Percentiles rank a stretch among this genome's conserved stretches.
Evolutionary conservation across 2,888 invertebrate genomes (phyloP).

Genomic region (Octonoba sinensis): DNA sequence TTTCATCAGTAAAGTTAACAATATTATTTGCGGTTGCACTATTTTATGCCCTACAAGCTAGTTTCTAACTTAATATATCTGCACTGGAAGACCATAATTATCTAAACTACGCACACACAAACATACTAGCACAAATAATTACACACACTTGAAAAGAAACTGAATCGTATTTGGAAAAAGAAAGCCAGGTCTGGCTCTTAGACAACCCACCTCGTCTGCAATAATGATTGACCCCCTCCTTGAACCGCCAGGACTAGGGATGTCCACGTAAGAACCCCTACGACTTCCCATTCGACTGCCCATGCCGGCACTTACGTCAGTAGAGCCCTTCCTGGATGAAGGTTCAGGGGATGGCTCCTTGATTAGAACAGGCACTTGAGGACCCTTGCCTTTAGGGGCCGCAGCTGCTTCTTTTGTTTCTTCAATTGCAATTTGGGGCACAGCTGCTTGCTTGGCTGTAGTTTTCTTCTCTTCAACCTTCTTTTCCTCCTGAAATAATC

Average conservation of each 20-base stretch:
- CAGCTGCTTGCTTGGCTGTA: slow-evolving; percentile 28
- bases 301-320: slow-evolving; percentile 70
- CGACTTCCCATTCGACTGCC: slow-evolving; percentile 73
- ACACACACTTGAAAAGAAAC: slow-evolving; percentile 6
- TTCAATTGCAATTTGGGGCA: slow-evolving; percentile 60
- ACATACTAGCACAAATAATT: neutral
- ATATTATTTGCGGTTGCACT: too few relatives aligned
- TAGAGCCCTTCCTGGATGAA: slow-evolving; percentile 65
- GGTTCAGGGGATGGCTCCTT: slow-evolving; percentile 66
- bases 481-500: slow-evolving; percentile 51
- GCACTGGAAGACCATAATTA: slow-evolving; percentile 3
- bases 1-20: too few relatives aligned
- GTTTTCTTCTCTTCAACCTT: slow-evolving; percentile 64
- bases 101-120: neutral
- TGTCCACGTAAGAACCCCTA: slow-evolving; percentile 87
- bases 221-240: slow-evolving; percentile 89
- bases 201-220: slow-evolving; percentile 88
- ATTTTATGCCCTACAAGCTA: too few relatives aligned
- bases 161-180: neutral
- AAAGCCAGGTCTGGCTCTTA: slow-evolving; percentile 58
- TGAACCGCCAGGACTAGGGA: slow-evolving; percentile 63
- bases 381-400: slow-evolving; percentile 31
- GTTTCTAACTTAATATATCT: too few relatives aligned
- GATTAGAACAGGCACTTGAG: slow-evolving; percentile 59
- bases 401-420: slow-evolving; percentile 22